Base-by-base conservation (phyloP, 2,888 invertebrate species). In the Apomyelois bistriatella region DNA sequence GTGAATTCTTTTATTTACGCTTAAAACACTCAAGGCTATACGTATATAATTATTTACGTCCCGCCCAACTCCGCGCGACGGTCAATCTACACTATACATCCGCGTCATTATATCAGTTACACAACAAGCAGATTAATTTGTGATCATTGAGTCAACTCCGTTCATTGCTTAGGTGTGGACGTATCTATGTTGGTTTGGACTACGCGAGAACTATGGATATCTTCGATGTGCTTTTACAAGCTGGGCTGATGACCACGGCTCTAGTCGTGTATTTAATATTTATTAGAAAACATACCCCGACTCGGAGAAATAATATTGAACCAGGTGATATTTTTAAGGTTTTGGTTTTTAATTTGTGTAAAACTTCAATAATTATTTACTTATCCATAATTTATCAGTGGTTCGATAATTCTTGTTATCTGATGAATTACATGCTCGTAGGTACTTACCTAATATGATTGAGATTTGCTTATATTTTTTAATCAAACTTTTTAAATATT, bases 241-340 rank as follows among this genome's bases (percentile, higher is more conserved):
- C 75, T 1, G 87, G 87, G 0, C 57, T 85, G 36, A 76, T 85
- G 47, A 85, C 83, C 0, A 63, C 70, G 17, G 77, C 70, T 10
- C 57, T 88, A 43, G 85, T 83, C 16, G 60, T 66, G 1, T 90
- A 88, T 62, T 71, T 88, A 38, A 64, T 85, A 54, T 68, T 85
- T 53, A 68, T 85, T 47, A 77, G 71, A 55, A 80, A 75, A 64
- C 61, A 70, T 3, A 37, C 8, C 36, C 28, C 4, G 12, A 22
- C n/a, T 68, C 57, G 47, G 56, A 79, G 77, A 16, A 62, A 68
- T 41, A 86, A 86, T 55, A 69, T 67, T 58, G 62, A 70, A 53
- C 71, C 78, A 59, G 84, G 89, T 89, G 62, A 70, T 75, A 63
- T 46, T 0, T 4, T 32, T 16, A 16, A 35, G 48, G 22, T 40